Evolutionary conservation across 2,888 invertebrate genomes (phyloP).

Genomic region (Macrosiphum euphorbiae): DNA sequence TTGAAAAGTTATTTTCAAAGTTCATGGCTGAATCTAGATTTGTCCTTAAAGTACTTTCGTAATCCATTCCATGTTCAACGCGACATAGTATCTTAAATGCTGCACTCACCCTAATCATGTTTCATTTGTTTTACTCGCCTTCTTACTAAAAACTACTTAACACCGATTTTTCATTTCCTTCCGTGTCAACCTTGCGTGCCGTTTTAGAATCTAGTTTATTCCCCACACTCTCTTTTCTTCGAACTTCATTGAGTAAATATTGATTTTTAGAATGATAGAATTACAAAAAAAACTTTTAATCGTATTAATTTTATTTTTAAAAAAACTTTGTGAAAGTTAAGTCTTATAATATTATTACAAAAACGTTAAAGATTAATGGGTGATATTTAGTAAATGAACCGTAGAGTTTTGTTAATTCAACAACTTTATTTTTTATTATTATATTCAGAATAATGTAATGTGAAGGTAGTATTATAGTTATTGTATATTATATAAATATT

Average conservation of each 20-base stretch:
- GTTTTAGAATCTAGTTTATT: slow-evolving; percentile 29
- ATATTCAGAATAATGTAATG: not conserved
- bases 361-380: slow-evolving; percentile 21
- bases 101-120: slow-evolving; percentile 52
- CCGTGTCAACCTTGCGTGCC: slow-evolving; percentile 31
- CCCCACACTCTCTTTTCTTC: not conserved
- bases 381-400: slow-evolving; percentile 23
- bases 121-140: slow-evolving; percentile 46
- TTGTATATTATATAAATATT: not conserved
- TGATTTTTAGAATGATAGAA: not conserved
- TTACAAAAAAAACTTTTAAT: slow-evolving; percentile 13
- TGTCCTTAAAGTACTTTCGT: slow-evolving; percentile 34
- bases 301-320: slow-evolving; percentile 18
- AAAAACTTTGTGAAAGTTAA: not conserved
- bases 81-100: slow-evolving; percentile 25
- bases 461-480: not conserved
- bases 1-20: slow-evolving; percentile 34
- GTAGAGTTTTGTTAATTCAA: not conserved
- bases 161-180: slow-evolving; percentile 48
- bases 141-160: slow-evolving; percentile 48
- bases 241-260: slow-evolving; percentile 22
- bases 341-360: slow-evolving; percentile 4
- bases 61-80: slow-evolving; percentile 24
- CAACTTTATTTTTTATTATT: slow-evolving; percentile 25
- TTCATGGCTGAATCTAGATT: not conserved